These are phyloP conservation scores for Jaculus jaculus DNA, from an alignment of 2,113 vertebrate genomes.

Conservation along the genomic window DNA sequence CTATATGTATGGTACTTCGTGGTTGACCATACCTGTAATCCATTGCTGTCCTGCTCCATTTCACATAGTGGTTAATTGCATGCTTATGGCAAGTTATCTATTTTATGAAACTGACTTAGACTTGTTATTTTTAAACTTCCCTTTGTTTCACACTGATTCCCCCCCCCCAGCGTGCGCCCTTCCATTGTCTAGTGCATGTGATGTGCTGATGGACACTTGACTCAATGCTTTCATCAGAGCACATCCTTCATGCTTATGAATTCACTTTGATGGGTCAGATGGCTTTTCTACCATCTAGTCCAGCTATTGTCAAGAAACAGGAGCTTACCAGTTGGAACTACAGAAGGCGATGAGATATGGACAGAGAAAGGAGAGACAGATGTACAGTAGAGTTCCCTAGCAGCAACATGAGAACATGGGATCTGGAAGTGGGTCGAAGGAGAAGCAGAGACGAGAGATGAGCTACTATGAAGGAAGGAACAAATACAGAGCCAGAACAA, in stretches of 20 bases:
- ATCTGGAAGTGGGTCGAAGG: neutral
- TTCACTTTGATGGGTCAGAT: neutral
- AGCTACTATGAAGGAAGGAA: neutral
- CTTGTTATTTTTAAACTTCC: neutral
- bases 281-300: neutral
- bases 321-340: neutral
- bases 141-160: neutral
- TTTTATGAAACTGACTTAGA: neutral
- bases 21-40: neutral
- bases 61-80: neutral
- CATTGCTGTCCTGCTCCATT: neutral
- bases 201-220: neutral
- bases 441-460: neutral
- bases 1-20: too few species aligned
- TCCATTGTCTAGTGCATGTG: neutral
- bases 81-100: neutral
- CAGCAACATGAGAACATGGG: neutral
- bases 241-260: neutral
- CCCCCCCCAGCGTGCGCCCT: neutral
- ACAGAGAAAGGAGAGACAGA: neutral
- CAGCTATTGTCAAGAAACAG: neutral
- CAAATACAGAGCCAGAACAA: neutral
- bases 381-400: neutral
- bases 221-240: neutral
- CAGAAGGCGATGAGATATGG: neutral